A percentile compares a stretch with the other conserved stretches of the same genome.
Evolutionary conservation across 2,888 invertebrate genomes (phyloP).

Genomic region (Arctia plantaginis): DNA sequence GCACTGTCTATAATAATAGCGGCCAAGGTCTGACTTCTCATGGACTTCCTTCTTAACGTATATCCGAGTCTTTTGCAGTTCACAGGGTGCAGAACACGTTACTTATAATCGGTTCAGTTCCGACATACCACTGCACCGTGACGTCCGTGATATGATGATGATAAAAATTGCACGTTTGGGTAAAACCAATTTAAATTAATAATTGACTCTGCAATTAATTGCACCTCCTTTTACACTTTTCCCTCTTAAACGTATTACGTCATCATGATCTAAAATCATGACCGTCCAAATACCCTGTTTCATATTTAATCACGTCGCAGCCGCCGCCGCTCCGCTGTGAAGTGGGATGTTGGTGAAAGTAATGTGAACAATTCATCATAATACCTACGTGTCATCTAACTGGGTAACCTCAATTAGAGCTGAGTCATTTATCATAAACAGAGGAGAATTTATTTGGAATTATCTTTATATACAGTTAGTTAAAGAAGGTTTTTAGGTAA

Average conservation of each 20-base stretch:
- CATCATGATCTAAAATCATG: constrained; percentile 20
- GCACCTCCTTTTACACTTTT: background rate
- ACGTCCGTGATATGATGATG: too few species aligned
- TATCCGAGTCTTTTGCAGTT: too few species aligned
- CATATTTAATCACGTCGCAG: constrained; percentile 38
- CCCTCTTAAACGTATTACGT: constrained; percentile 10
- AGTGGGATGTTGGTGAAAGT: constrained; percentile 63
- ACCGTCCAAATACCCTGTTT: constrained; percentile 29
- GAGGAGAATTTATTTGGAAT: constrained; percentile 15
- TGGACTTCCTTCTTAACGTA: too few species aligned
- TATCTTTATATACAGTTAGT: constrained; percentile 15
- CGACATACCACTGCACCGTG: too few species aligned
- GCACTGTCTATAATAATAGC: too few species aligned
- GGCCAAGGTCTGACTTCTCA: too few species aligned
- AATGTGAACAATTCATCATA: constrained; percentile 53
- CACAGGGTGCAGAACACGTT: too few species aligned
- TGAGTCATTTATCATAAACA: constrained; percentile 49
- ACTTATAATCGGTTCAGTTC: too few species aligned
- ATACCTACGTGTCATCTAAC: constrained; percentile 49
- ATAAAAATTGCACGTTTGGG: background rate
- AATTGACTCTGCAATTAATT: background rate
- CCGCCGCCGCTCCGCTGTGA: constrained; percentile 33
- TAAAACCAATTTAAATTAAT: background rate
- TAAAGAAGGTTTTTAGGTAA: background rate
- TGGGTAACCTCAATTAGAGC: constrained; percentile 62